Evolutionary conservation across 1,140 invertebrate species (phyloP).

Genomic region (Aphidius gifuensis): DNA sequence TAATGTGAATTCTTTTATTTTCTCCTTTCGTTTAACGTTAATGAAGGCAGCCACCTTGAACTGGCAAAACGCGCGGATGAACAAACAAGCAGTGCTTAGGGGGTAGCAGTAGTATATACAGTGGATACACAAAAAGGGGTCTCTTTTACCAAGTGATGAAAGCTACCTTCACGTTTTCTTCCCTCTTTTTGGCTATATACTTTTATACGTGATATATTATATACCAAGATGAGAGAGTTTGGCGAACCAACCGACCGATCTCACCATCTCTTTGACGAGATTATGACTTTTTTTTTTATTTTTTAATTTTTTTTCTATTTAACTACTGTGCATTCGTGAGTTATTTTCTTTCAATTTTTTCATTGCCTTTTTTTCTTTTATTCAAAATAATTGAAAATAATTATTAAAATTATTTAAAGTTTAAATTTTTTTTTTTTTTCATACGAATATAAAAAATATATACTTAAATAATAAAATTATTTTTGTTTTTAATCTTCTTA

Average conservation of each 20-base stretch:
- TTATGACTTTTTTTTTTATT: conserved; percentile 34
- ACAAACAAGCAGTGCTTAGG: conserved; percentile 34
- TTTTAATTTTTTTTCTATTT: conserved; percentile 1
- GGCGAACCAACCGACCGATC: conserved; percentile 37
- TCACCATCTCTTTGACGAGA: conserved; percentile 48
- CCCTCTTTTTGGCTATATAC: conserved; percentile 23
- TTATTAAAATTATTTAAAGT: too few relatives aligned
- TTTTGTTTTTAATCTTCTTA: too few relatives aligned
- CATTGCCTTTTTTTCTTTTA: background rate
- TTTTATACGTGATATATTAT: conserved; percentile 4
- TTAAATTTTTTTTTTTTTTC: too few relatives aligned
- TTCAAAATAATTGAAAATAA: too few relatives aligned
- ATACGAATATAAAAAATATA: too few relatives aligned
- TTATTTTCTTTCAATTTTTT: background rate
- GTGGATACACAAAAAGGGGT: conserved; percentile 48
- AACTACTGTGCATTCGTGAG: background rate
- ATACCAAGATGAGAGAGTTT: conserved; percentile 26
- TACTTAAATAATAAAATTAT: too few relatives aligned
- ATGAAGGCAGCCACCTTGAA: conserved; percentile 55
- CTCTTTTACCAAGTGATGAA: conserved; percentile 42
- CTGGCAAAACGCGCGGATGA: conserved; percentile 48
- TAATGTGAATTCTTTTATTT: too few relatives aligned
- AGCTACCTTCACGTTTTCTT: conserved; percentile 36
- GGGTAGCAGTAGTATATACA: conserved; percentile 25
- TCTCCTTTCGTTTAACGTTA: conserved; percentile 38